Base-by-base conservation (phyloP, 2,113 vertebrate genomes). In the Todiramphus saurophagus region DNA sequence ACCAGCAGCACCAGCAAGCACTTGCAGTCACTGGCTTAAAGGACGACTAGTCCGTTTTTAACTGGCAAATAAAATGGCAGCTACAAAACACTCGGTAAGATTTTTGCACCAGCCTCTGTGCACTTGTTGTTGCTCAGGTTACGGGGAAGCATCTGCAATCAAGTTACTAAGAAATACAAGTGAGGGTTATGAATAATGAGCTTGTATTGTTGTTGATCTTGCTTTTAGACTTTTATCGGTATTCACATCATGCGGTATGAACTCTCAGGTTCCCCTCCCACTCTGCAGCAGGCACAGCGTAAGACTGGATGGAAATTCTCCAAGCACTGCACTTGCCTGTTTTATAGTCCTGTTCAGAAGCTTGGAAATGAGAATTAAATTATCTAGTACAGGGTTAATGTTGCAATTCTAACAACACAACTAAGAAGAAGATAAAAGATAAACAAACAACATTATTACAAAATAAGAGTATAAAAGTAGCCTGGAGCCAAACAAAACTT, bases 1-100 rank as follows among this genome's bases (percentile, higher is more conserved):
- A 95, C 87, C 72, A 43, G 41, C 48, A 27, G 75, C 88, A 87
- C 50, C 53, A 69, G 74, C 48, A 28, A 86, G 53, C 39, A 35
- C 48, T 83, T 37, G 74, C 82, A 94, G 50, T 27, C 75, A 24
- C 89, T 73, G 84, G 5, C 70, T 95, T 94, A 95, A 91, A 97
- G 88, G 55, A 90, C 24, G 0, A 68, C 88, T 41, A 74, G 68
- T 73, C 33, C 39, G 18, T 79, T 93, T 91, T 89, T 7, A 28
- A n/a, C 76, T 64, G 30, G 56, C 25, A 73, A 95, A 95, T 85
- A 72, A 83, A 93, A 72, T 11, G 30, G 59, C 27, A 77, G 72
- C 55, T 68, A 48, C 46, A 63, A 72, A 59, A 37, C 39, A 50
- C n/a, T 48, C 11, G 0, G 39, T 2, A 28, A 27, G n/a, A 58